phyloP scores from a whole-genome alignment of 2,797 vertebrate genomes.

The Petrocephalus sullivani region DNA sequence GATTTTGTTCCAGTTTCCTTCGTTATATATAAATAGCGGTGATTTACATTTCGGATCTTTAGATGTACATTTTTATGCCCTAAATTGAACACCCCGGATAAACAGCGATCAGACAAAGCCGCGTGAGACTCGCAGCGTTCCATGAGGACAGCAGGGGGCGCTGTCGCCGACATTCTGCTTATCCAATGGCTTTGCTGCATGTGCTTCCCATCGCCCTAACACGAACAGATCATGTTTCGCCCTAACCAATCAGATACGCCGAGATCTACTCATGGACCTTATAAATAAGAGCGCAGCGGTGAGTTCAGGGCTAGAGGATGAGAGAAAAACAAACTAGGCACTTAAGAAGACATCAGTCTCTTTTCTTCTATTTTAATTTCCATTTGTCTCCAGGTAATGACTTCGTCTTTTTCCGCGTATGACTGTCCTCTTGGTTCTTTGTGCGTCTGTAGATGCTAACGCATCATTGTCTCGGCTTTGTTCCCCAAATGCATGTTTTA shows the following conservation, averaged over 20 bases:
- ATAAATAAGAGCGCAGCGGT: constrained; percentile 48
- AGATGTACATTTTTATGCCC: not conserved
- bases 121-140: not conserved
- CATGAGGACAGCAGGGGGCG: constrained; percentile 33
- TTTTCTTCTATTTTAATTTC: constrained; percentile 53
- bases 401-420: not conserved
- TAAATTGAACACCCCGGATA: constrained; percentile 35
- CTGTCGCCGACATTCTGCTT: not conserved
- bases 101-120: constrained; percentile 22
- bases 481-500: not conserved
- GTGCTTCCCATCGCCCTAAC: constrained; percentile 37
- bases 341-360: constrained; percentile 43
- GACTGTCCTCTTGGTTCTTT: not conserved
- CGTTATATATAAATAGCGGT: not conserved
- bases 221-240: constrained; percentile 32
- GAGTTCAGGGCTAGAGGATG: constrained; percentile 51
- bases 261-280: constrained; percentile 39
- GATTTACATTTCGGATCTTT: not conserved
- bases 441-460: not conserved
- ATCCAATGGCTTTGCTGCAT: constrained; percentile 47
- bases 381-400: constrained; percentile 55
- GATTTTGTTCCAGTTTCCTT: not conserved
- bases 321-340: constrained; percentile 40
- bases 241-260: constrained; percentile 54
- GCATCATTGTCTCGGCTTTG: not conserved